Base-by-base conservation (phyloP, 2,888 invertebrate genomes). In the Synergus laeviventris region DNA sequence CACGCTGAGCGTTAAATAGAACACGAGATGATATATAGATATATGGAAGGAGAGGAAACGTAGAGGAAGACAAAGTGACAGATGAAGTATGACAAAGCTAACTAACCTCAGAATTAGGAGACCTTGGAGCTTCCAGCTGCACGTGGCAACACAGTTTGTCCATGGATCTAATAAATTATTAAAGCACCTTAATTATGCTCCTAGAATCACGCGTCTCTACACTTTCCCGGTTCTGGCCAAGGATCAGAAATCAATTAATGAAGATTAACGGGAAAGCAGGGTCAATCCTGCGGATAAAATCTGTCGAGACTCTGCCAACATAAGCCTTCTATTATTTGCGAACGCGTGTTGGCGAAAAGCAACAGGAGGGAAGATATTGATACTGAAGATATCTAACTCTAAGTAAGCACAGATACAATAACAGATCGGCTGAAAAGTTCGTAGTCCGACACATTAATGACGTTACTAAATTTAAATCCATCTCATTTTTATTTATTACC, bases 201-300 rank as follows among this genome's bases (percentile, higher is more conserved):
- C 36, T 24, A 31, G 49, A 31, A 31, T 4, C 31, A 49, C 31
- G 45, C 70, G 49, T 49, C n/a, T 49, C 70, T 11, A 36, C 49
- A n/a, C 49, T 16, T 49, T 16, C 8, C 14, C 70, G 12, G 5
- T 70, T 31, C 31, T 31, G 70, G 70, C 16, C n/a, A n/a, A 16
- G 70, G 70, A 70, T 70, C 49, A 70, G 45, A 70, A 70, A 49
- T 49, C 70, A 70, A 70, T 70, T 70, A 70, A 49, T 70, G 70
- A 49, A 70, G 70, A 70, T 70, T 70, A 70, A 49, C 70, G 31
- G 31, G 14, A 36, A 70, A 70, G 70, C 45, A 49, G 70, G 70
- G 70, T 70, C 70, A 70, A 70, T 70, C 70, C 70, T 49, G 62
- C 38, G n/a, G 62, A 36, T 62, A 36, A 16, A 62, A 2, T 62